Base-by-base conservation (phyloP, 2,888 invertebrate genomes). In the Clusia tigrina region DNA sequence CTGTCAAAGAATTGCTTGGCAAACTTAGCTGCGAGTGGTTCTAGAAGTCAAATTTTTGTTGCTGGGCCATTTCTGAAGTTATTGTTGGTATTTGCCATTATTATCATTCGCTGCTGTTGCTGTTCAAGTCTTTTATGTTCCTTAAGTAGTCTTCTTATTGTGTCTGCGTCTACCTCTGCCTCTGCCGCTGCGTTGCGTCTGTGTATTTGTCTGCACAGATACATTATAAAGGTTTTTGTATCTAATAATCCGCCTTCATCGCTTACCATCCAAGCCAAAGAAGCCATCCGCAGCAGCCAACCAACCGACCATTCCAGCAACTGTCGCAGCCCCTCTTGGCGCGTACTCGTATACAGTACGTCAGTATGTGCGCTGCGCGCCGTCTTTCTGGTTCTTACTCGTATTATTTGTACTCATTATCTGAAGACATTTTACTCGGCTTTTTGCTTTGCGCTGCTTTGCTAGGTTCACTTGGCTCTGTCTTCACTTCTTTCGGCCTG, bases 221-320 rank as follows among this genome's bases (percentile, higher is more conserved):
- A 20, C 3, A 20, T 22, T 6, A 20, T 48, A 20, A 9, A 32
- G 6, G 32, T 18, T 54, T 54, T 54, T 26, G 32, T 54, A 32
- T 26, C 54, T 32, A 54, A 37, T 54, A 54, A 54, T 54, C 54
- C 54, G 54, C 54, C 54, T 54, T 54, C 54, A 54, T 17, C 54
- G 37, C 54, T 54, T 17, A 5, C 12, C 32, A 5, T 32, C 32
- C 32, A 32, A 9, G 42, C 42, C 42, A 42, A 12, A 10, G n/a
- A 17, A 6, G n/a, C n/a, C 42, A n/a, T n/a, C 42, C 6, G 12
- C 32, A 42, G 42, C n/a, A n/a, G 3, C 42, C 3, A 6, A 42
- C 42, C 6, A 3, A 42, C 42, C 3, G 15, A 42, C 42, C 42
- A n/a, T n/a, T 12, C 42, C n/a, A 5, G 48, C 48, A 6, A 9